Percentiles rank a stretch among this genome's conserved stretches.
phyloP scores from a whole-genome alignment of 2,888 invertebrate species.

The Cephus rjabovi region DNA sequence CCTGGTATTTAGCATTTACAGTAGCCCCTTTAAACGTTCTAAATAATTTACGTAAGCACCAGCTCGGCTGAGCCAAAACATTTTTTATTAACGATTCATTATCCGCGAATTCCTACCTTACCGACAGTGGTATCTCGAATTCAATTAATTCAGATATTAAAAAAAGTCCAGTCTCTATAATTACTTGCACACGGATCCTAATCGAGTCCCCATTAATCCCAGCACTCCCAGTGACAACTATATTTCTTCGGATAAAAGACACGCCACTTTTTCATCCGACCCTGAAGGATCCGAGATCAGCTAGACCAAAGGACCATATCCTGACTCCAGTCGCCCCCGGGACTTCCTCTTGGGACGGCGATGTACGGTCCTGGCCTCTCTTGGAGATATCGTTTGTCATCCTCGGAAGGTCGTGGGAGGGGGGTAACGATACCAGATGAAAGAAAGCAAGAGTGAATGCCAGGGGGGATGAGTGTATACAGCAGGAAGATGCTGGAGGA shows the following conservation, averaged over 20 bases:
- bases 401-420: background rate
- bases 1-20: background rate
- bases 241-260: background rate
- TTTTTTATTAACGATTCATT: background rate
- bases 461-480: background rate
- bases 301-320: background rate
- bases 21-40: background rate
- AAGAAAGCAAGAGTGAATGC: background rate
- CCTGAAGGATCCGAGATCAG: background rate
- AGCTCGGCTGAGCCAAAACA: background rate
- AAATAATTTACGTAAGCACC: background rate
- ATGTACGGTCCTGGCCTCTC: background rate
- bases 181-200: background rate
- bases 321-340: background rate
- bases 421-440: background rate
- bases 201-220: background rate
- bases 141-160: background rate
- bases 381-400: background rate
- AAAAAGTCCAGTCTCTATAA: background rate
- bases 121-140: background rate
- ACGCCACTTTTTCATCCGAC: background rate
- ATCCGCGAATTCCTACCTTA: background rate
- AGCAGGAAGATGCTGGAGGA: background rate
- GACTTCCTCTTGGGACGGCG: background rate
- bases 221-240: background rate